phyloP scores from a whole-genome alignment of 2,888 invertebrate genomes.

The Trachelus stipa region DNA sequence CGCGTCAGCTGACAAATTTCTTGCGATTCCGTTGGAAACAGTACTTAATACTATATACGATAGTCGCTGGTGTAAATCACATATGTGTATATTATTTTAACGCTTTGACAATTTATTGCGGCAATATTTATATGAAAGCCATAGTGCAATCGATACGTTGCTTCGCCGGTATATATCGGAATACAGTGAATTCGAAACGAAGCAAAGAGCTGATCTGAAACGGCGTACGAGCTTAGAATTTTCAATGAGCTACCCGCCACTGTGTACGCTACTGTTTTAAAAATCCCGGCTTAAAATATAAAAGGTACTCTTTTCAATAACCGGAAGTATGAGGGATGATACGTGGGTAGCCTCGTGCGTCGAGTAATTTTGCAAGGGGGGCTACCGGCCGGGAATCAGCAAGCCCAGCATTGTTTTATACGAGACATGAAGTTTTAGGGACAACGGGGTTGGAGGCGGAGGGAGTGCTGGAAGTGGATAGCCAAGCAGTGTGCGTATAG shows the following conservation, averaged over 20 bases:
- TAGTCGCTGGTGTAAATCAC: constrained; percentile 1
- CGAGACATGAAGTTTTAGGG: constrained; percentile 20
- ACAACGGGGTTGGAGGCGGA: background rate
- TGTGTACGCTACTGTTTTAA: background rate
- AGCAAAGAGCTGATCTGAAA: background rate
- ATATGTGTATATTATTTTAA: background rate
- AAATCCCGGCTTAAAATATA: constrained; percentile 1
- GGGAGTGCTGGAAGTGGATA: constrained; percentile 3
- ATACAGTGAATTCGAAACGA: background rate
- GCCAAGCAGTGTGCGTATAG: background rate
- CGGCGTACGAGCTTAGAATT: background rate
- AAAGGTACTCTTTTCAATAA: constrained; percentile 7
- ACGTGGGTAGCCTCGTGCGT: background rate
- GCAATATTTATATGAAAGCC: background rate
- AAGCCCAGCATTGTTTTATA: constrained; percentile 26
- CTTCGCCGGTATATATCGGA: background rate
- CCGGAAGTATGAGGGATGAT: background rate
- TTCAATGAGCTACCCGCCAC: background rate
- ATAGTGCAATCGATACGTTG: background rate
- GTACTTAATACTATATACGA: background rate
- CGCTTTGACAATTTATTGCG: background rate
- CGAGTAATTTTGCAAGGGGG: constrained; percentile 12
- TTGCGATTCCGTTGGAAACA: background rate
- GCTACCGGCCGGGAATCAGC: constrained; percentile 1
- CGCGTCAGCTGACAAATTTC: constrained; percentile 49